These are phyloP conservation scores for Panagrolaimus sp. DNA, from an alignment of 1,140 invertebrate genomes.

Conservation along the genomic window DNA sequence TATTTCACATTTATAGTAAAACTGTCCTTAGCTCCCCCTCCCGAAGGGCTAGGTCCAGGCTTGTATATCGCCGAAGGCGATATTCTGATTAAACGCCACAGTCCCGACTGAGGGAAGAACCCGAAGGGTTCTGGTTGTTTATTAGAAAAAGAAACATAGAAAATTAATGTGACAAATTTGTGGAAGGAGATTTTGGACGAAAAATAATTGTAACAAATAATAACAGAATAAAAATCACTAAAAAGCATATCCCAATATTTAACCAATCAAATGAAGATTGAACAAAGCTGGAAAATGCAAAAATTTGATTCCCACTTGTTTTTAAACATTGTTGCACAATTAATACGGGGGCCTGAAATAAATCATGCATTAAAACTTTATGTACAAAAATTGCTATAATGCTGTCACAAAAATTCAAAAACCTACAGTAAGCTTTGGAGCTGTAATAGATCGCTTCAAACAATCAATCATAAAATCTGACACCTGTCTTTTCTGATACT, in stretches of 20 bases:
- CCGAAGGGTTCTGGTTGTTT: too few relatives aligned
- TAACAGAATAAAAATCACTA: neutral
- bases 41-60: too few relatives aligned
- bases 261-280: neutral
- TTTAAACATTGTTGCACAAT: conserved; percentile 27
- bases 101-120: too few relatives aligned
- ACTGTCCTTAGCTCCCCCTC: too few relatives aligned
- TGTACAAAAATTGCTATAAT: neutral
- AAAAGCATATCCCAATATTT: neutral
- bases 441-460: conserved; percentile 26
- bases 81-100: too few relatives aligned
- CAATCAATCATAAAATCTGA: conserved; percentile 26
- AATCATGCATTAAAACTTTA: neutral
- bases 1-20: too few relatives aligned
- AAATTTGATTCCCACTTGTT: conserved; percentile 27
- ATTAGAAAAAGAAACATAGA: too few relatives aligned
- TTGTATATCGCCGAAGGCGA: too few relatives aligned
- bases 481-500: neutral
- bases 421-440: conserved; percentile 23
- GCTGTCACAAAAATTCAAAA: conserved; percentile 12
- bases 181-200: neutral
- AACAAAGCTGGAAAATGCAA: conserved; percentile 26
- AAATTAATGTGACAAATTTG: too few relatives aligned
- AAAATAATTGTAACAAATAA: neutral
- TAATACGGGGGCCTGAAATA: conserved; percentile 30